Base-by-base conservation (phyloP, 1,140 invertebrate genomes). In the Drosophila eugracilis region DNA sequence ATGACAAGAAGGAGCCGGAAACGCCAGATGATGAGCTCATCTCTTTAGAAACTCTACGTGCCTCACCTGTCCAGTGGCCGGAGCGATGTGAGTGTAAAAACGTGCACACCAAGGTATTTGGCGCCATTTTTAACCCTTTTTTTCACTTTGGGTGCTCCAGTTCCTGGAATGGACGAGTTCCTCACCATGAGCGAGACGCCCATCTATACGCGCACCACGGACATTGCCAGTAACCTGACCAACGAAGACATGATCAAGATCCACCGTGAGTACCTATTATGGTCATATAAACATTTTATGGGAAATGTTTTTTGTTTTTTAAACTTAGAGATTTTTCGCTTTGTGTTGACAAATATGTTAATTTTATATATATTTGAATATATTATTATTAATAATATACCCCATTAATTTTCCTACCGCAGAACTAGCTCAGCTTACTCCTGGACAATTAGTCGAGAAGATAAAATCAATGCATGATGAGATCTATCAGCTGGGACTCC, bases 51-150 rank as follows among this genome's bases (percentile, higher is more conserved):
- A 97, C 96, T 88, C 92, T 99, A 65, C 97, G 97, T 85, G 94
- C 96, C 7, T 98, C 97, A 2, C 97, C 97, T 12, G 97, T 98
- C 86, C 91, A 98, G 81, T 99, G 97, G 97, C 97, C 97, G 39
- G 97, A 98, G 92, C 96, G 96, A 93, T 96, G 97, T 98, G 94
- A 95, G 94, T 93, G 59, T n/a, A 17, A 60, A 39, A 47, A 62
- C 28, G 30, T 24, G 34, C 9, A 17, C 6, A 15, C 7, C 14
- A 24, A 19, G 1, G 3, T 12, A 32, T 0, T 54, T 42, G 17
- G 21, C 41, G 21, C 41, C 48, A 53, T 63, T 19, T 73, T 41
- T 62, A 44, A 53, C 26, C 7, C 3, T 34, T n/a, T 44, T n/a
- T 24, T 28, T 41, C 10, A 2, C 17, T 32, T 34, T 28, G 12